Evolutionary conservation across 2,797 vertebrate species (phyloP).

Genomic region (Crocidura indochinensis): DNA sequence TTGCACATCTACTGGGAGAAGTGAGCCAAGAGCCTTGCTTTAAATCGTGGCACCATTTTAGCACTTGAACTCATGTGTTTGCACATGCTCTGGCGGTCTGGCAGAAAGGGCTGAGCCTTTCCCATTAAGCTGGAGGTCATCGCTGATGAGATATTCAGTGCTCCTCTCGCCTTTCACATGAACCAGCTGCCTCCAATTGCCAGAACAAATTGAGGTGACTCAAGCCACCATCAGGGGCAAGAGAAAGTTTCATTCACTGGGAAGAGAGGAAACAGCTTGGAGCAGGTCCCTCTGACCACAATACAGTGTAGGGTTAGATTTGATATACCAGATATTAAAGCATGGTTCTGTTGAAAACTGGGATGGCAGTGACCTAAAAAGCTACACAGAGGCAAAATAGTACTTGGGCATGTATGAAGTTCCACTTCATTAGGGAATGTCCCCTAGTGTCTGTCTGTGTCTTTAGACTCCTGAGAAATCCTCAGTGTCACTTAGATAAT

Average conservation of each 20-base stretch:
- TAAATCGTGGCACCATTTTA: conserved; percentile 90
- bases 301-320: conserved; percentile 93
- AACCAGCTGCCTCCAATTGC: conserved; percentile 91
- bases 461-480: conserved; percentile 13
- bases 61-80: conserved; percentile 89
- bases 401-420: conserved; percentile 90
- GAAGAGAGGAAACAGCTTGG: conserved; percentile 85
- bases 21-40: conserved; percentile 81
- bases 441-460: neutral
- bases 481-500: neutral
- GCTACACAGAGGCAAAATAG: conserved; percentile 78
- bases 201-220: conserved; percentile 92
- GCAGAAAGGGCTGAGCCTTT: conserved; percentile 89
- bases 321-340: conserved; percentile 92
- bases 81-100: conserved; percentile 89
- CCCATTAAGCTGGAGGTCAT: conserved; percentile 89
- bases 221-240: conserved; percentile 90
- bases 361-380: conserved; percentile 82
- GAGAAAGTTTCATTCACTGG: conserved; percentile 87
- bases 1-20: neutral
- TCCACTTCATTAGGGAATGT: conserved; percentile 90
- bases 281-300: conserved; percentile 90
- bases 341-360: conserved; percentile 89
- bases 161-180: conserved; percentile 87
- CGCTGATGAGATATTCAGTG: conserved; percentile 86